Evolutionary conservation across 2,888 invertebrate species (phyloP).

Genomic region (Drosophila barbarae): DNA sequence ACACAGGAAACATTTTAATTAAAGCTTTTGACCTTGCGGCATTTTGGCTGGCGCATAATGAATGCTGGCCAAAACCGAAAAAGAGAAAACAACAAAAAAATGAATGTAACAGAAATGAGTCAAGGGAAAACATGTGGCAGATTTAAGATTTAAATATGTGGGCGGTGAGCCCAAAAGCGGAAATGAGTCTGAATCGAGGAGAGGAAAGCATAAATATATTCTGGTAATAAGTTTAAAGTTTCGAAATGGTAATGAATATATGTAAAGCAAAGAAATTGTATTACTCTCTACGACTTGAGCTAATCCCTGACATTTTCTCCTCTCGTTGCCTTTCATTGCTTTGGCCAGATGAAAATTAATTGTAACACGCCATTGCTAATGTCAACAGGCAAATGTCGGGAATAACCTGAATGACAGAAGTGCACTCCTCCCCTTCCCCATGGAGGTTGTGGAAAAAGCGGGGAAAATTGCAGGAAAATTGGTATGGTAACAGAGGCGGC

Average conservation of each 20-base stretch:
- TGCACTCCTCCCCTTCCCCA: slow-evolving; percentile 47
- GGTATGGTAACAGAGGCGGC: neutral
- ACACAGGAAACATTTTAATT: slow-evolving; percentile 47
- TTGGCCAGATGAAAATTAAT: slow-evolving; percentile 54
- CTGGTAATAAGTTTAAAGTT: neutral
- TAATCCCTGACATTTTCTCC: slow-evolving; percentile 13
- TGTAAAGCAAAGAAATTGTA: too few relatives aligned
- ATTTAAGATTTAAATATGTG: slow-evolving; percentile 25
- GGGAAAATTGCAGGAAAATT: slow-evolving; percentile 5
- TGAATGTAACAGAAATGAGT: slow-evolving; percentile 28
- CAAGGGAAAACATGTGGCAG: slow-evolving; percentile 26
- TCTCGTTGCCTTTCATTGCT: slow-evolving; percentile 39
- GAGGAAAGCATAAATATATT: slow-evolving; percentile 11
- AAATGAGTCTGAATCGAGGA: slow-evolving; percentile 13
- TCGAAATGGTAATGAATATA: neutral
- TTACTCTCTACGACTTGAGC: neutral
- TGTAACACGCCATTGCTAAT: slow-evolving; percentile 55
- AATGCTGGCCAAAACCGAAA: slow-evolving; percentile 28
- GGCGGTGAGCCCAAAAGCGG: slow-evolving; percentile 7
- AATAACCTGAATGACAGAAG: slow-evolving; percentile 48
- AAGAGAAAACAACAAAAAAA: slow-evolving; percentile 1
- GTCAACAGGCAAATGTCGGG: slow-evolving; percentile 38
- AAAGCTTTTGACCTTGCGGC: slow-evolving; percentile 35
- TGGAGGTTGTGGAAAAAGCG: slow-evolving; percentile 1
- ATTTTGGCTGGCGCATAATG: slow-evolving; percentile 32